phyloP scores from a whole-genome alignment of 2,888 invertebrate genomes.

The Norana najaformis region DNA sequence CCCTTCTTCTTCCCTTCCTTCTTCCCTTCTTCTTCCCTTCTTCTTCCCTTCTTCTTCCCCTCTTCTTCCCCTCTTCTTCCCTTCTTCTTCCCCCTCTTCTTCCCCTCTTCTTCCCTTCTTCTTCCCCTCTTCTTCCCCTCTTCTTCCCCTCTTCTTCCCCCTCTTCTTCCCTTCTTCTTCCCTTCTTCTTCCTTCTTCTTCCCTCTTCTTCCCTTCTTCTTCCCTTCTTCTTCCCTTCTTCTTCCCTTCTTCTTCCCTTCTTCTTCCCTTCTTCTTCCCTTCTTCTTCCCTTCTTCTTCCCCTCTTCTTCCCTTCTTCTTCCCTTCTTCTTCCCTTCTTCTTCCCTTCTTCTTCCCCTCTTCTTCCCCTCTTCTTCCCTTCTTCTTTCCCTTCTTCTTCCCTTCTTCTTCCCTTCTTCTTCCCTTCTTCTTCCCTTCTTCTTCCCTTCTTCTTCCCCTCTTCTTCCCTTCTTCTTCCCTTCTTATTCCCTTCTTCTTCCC shows the following conservation, averaged over 20 bases:
- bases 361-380: not conserved
- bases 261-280: not conserved
- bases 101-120: not conserved
- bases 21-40: not conserved
- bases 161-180: not conserved
- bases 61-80: not conserved
- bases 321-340: not conserved
- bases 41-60: not conserved
- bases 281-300: not conserved
- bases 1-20: not conserved
- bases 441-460: not conserved
- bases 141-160: not conserved
- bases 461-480: too few species aligned
- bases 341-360: not conserved
- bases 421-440: not conserved
- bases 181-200: not conserved
- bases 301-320: not conserved
- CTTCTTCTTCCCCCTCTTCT: not conserved
- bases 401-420: not conserved
- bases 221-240: not conserved
- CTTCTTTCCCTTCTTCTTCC: not conserved
- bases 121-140: not conserved
- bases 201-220: not conserved
- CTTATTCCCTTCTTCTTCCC: not conserved
- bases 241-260: not conserved